Percentiles rank a stretch among this genome's conserved stretches.
phyloP scores from a whole-genome alignment of 1,140 invertebrate species.

The Aphis craccivora region DNA sequence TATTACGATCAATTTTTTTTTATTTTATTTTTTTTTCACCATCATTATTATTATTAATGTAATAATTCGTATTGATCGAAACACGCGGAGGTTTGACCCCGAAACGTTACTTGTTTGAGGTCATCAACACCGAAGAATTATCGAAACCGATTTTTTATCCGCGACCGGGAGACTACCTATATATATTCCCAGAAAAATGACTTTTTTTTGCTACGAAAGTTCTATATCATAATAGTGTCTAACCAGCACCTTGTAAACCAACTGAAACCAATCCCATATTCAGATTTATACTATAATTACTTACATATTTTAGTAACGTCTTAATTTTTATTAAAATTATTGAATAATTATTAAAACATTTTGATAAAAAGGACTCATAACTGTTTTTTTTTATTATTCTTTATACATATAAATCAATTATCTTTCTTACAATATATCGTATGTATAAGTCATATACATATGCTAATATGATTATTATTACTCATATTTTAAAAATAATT shows the following conservation, averaged over 20 bases:
- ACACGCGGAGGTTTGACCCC: slow-evolving; percentile 55
- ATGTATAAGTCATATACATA: background rate
- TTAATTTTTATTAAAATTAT: background rate
- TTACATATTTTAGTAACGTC: background rate
- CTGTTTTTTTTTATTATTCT: background rate
- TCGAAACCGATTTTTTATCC: slow-evolving; percentile 53
- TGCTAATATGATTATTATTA: background rate
- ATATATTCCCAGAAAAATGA: slow-evolving; percentile 1
- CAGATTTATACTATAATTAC: too few species aligned
- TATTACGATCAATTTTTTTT: slow-evolving; percentile 57
- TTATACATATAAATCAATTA: background rate
- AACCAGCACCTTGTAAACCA: background rate
- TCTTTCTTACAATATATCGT: background rate
- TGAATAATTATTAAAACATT: background rate
- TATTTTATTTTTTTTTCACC: slow-evolving; percentile 36
- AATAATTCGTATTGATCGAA: slow-evolving; percentile 57
- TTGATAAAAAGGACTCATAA: background rate
- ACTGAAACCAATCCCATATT: background rate
- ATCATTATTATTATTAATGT: slow-evolving; percentile 57
- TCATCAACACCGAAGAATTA: slow-evolving; percentile 53
- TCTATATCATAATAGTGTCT: background rate
- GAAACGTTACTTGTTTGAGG: slow-evolving; percentile 43
- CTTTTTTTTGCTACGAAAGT: slow-evolving; percentile 26
- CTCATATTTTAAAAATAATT: background rate
- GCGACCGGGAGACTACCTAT: background rate